These are phyloP conservation scores for Corythornis madagascariensis DNA, from an alignment of 2,113 vertebrate genomes.

Conservation along the genomic window DNA sequence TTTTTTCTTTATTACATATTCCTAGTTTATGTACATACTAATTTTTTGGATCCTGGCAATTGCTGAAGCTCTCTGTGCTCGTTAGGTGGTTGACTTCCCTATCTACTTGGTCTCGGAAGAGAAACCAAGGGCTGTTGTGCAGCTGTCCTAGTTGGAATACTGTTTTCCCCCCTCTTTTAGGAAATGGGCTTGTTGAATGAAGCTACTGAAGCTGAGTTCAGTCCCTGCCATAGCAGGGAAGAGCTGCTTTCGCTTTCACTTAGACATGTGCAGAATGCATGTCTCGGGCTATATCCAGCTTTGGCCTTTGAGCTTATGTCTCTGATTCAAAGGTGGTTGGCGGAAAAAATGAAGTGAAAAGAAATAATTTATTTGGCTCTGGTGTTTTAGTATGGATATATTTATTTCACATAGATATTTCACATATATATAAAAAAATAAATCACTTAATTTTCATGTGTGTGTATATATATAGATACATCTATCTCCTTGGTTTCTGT, in stretches of 20 bases:
- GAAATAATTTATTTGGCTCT: neutral
- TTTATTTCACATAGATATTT: neutral
- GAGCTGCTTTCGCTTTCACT: neutral
- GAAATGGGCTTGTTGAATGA: accelerated
- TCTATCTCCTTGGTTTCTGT: neutral
- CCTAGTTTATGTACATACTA: neutral
- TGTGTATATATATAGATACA: neutral
- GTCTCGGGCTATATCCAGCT: neutral
- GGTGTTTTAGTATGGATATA: neutral
- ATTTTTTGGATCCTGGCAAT: neutral
- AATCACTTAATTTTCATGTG: neutral
- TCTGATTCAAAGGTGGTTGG: neutral
- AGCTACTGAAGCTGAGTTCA: neutral
- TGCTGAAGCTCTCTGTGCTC: neutral
- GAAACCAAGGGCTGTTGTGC: neutral
- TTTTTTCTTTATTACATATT: neutral
- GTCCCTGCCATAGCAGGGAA: neutral
- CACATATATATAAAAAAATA: neutral
- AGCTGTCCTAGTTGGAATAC: neutral
- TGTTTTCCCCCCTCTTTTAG: neutral
- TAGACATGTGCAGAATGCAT: neutral
- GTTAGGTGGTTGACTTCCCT: neutral
- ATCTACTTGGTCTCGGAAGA: neutral
- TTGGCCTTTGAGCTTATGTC: neutral
- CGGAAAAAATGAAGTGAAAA: neutral